phyloP scores from a whole-genome alignment of 2,113 vertebrate genomes.

The Euleptes europaea region DNA sequence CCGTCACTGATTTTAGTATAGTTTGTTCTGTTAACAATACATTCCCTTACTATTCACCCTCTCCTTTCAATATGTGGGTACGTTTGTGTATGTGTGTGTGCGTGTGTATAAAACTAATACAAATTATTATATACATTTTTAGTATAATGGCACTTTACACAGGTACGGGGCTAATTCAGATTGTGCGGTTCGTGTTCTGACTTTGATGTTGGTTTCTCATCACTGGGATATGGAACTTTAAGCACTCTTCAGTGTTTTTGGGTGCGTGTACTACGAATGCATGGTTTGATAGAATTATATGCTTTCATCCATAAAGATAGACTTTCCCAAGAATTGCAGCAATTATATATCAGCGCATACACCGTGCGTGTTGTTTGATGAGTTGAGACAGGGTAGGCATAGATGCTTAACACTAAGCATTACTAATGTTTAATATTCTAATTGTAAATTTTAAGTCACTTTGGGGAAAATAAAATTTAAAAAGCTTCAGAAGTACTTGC shows the following conservation, averaged over 20 bases:
- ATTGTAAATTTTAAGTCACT: accelerated
- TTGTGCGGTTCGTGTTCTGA: slow-evolving; percentile 43
- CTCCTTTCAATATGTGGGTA: neutral
- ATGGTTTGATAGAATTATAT: slow-evolving; percentile 14
- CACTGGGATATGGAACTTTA: neutral
- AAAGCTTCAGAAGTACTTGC: neutral
- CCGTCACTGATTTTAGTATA: slow-evolving; percentile 61
- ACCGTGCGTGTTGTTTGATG: neutral
- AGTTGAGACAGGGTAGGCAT: no score
- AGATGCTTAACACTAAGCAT: no score
- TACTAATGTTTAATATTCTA: neutral
- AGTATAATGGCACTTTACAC: slow-evolving; percentile 12
- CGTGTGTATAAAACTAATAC: neutral
- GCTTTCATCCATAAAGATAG: neutral
- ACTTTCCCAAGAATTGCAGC: neutral
- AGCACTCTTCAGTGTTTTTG: neutral
- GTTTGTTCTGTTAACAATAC: slow-evolving; percentile 51
- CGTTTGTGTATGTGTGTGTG: no score
- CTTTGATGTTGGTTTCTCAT: neutral
- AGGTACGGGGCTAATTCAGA: slow-evolving; percentile 27
- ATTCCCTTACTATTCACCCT: neutral
- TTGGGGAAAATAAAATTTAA: neutral
- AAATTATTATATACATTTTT: neutral
- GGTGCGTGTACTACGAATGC: neutral
- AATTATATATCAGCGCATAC: accelerated